Base-by-base conservation (phyloP, 2,113 vertebrate genomes). In the Pionites leucogaster region DNA sequence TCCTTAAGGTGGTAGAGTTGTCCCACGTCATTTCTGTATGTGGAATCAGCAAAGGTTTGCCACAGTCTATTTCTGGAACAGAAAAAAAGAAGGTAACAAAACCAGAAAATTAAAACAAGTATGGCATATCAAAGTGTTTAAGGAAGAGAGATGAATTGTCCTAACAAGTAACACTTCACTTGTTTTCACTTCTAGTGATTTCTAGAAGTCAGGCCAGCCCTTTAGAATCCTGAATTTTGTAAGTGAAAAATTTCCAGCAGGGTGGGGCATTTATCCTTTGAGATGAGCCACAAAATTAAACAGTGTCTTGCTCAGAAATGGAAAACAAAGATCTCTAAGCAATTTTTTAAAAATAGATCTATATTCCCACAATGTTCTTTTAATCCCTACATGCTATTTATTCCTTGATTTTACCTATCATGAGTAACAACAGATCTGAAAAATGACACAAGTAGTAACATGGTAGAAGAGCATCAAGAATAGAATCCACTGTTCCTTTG, bases 61-160 rank as follows among this genome's bases (percentile, higher is more conserved):
- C 98, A 96, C 98, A 98, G 37, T 97, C 90, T 85, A 98, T 97
- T 95, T 98, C 98, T 99, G 80, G 49, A 76, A 94, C 63, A 29
- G 64, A 90, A 15, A 27, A 33, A 78, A 94, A 95, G 8, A 96
- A 33, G 27, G 16, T 39, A 88, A 81, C 16, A 79, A 90, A 92
- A 79, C 13, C 19, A 53, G 49, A 71, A 83, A 78, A 87, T 20
- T 8, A 35, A 46, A 85, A 75, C 11, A 71, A 31, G n/a, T 22
- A 76, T 70, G 50, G 27, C 5, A 28, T 20, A 53, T 39, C 13
- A 11, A 49, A 57, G 8, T 20, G 5, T 68, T 93, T 63, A 84
- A 85, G 68, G 37, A 63, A 23, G 31, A 55, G 13, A 59, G 6
- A 49, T 41, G 1, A 74, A 33, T 1, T 27, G 8, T 37, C 24